Evolutionary conservation across 2,888 invertebrate species (phyloP).

Genomic region (Punctoribates punctum): DNA sequence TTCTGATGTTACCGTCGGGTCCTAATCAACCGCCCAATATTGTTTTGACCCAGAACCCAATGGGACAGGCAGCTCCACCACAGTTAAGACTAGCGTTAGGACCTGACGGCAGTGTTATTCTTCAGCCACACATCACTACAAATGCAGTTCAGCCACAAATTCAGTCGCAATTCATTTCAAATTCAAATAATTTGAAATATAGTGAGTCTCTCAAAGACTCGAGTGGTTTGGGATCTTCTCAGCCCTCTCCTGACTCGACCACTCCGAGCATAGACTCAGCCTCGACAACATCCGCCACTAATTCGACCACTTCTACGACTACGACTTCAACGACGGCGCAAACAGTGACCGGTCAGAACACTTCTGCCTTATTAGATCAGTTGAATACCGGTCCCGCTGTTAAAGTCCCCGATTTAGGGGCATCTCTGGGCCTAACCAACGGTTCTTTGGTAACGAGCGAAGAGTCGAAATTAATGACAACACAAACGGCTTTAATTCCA

Average conservation of each 20-base stretch:
- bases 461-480: slow-evolving; percentile 39
- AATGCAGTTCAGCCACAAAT: slow-evolving; percentile 19
- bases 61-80: slow-evolving; percentile 38
- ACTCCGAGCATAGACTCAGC: slow-evolving; percentile 44
- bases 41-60: slow-evolving; percentile 27
- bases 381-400: slow-evolving; percentile 48
- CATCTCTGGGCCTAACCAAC: slow-evolving; percentile 1
- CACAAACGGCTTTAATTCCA: slow-evolving; percentile 45
- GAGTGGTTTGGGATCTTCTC: slow-evolving; percentile 44
- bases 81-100: slow-evolving; percentile 49
- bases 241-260: slow-evolving; percentile 45
- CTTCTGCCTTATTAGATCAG: slow-evolving; percentile 48
- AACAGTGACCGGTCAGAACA: slow-evolving; percentile 40
- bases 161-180: slow-evolving; percentile 23
- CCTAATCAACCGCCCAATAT: slow-evolving; percentile 30
- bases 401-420: slow-evolving; percentile 42
- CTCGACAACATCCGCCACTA: slow-evolving; percentile 40
- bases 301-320: slow-evolving; percentile 24
- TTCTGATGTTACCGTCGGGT: slow-evolving; percentile 40
- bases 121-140: slow-evolving; percentile 45
- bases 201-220: slow-evolving; percentile 40
- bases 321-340: background rate
- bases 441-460: background rate
- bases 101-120: slow-evolving; percentile 49
- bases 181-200: slow-evolving; percentile 33